Percentiles rank a stretch among this genome's conserved stretches.
These are phyloP conservation scores for Enteromius trimaculatus DNA, from an alignment of 2,797 vertebrate genomes.

Conservation along the genomic window DNA sequence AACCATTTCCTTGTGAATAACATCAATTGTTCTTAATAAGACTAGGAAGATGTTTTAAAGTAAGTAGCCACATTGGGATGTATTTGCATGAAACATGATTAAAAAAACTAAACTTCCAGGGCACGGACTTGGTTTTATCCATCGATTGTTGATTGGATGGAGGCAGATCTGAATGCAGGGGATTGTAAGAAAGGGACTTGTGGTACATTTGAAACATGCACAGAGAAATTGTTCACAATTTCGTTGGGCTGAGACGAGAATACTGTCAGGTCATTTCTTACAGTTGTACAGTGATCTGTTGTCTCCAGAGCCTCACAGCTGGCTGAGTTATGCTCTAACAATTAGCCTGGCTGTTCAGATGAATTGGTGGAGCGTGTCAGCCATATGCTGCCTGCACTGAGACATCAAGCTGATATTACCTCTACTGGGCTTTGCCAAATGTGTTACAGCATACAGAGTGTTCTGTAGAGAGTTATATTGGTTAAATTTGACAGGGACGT, in stretches of 20 bases:
- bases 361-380: conserved; percentile 48
- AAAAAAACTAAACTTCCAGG: neutral
- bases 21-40: neutral
- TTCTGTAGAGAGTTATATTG: conserved; percentile 16
- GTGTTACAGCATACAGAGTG: conserved; percentile 35
- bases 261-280: conserved; percentile 57
- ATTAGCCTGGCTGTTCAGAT: conserved; percentile 58
- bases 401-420: conserved; percentile 50
- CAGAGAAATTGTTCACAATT: neutral
- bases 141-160: neutral
- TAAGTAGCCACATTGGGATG: neutral
- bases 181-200: neutral
- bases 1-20: neutral
- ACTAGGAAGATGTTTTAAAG: neutral
- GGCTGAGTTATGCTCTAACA: conserved; percentile 54
- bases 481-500: conserved; percentile 35
- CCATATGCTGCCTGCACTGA: conserved; percentile 54
- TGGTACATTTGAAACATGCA: neutral
- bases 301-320: conserved; percentile 46
- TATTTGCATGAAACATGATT: neutral
- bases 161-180: neutral
- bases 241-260: conserved; percentile 20
- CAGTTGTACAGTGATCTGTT: conserved; percentile 53
- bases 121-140: neutral
- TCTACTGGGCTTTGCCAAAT: conserved; percentile 47